phyloP scores from a whole-genome alignment of 2,113 vertebrate genomes.

The Pogona vitticeps region DNA sequence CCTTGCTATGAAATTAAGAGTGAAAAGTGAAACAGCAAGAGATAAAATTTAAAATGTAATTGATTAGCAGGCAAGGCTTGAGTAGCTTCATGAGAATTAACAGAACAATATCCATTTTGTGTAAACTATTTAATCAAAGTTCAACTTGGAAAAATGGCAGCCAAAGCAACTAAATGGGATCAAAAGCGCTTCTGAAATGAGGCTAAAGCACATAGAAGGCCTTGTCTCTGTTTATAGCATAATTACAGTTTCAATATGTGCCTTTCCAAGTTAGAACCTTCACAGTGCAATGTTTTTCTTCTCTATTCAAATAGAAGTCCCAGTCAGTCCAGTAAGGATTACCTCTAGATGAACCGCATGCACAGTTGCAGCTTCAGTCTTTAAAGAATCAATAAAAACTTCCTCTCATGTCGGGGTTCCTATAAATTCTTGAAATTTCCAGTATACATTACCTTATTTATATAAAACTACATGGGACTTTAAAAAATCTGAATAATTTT shows the following conservation, averaged over 20 bases:
- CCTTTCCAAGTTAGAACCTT: background rate
- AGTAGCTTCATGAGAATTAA: background rate
- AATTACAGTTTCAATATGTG: background rate
- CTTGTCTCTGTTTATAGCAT: background rate
- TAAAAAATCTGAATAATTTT: background rate
- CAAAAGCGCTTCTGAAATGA: slow-evolving; percentile 16
- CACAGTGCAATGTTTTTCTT: background rate
- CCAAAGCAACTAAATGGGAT: slow-evolving; percentile 4
- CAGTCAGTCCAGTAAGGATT: background rate
- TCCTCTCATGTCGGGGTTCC: slow-evolving; percentile 15
- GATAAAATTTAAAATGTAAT: slow-evolving; percentile 38
- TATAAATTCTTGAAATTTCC: background rate
- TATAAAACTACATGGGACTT: background rate
- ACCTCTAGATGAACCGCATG: background rate
- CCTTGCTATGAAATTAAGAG: slow-evolving; percentile 31
- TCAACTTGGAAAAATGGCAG: slow-evolving; percentile 11
- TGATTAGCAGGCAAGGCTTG: slow-evolving; percentile 1
- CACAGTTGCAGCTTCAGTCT: background rate
- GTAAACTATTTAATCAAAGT: slow-evolving; percentile 27
- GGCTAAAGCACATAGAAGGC: background rate
- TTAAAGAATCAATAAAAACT: background rate
- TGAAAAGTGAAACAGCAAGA: slow-evolving; percentile 28
- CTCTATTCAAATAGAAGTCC: too few species aligned
- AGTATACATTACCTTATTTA: background rate
- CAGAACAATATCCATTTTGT: background rate